phyloP scores from a whole-genome alignment of 35 echinoderm and acorn worm genomes.

The Amphiura filiformis region DNA sequence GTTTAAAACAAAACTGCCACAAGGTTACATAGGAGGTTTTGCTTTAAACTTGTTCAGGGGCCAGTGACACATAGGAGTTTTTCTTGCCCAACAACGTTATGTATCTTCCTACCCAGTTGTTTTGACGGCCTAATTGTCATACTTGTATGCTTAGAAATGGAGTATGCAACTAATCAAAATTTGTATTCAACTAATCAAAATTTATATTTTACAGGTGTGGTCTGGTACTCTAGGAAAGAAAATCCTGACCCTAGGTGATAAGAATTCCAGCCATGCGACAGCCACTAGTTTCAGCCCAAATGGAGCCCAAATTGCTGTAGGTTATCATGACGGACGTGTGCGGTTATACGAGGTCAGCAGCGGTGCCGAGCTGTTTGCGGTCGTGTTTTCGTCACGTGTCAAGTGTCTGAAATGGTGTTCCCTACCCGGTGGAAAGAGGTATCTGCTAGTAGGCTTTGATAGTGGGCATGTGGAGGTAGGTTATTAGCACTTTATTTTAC shows the following conservation, averaged over 20 bases:
- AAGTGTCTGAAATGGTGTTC: constrained; percentile 51
- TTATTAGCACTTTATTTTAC: background rate
- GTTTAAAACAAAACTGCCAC: no score
- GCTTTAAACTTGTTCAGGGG: no score
- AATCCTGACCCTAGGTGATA: constrained; percentile 27
- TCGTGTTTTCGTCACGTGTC: constrained; percentile 52
- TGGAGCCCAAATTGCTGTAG: constrained; percentile 48
- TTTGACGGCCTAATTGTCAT: no score
- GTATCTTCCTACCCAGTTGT: no score
- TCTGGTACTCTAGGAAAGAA: constrained; percentile 84
- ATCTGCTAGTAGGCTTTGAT: constrained; percentile 58
- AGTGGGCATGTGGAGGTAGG: constrained; percentile 64
- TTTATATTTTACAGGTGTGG: constrained; percentile 66
- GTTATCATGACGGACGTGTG: constrained; percentile 72
- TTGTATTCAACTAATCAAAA: no score
- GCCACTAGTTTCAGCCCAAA: constrained; percentile 50
- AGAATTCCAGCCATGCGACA: constrained; percentile 33
- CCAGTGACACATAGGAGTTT: no score
- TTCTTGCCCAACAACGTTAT: no score
- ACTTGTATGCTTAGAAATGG: no score
- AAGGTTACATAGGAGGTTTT: no score
- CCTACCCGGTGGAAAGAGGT: background rate
- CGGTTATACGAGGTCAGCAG: constrained; percentile 48
- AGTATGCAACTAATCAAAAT: no score
- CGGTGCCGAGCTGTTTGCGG: constrained; percentile 21